These are phyloP conservation scores for Actinemys pallida DNA, from an alignment of 2,113 vertebrate species.

Conservation along the genomic window DNA sequence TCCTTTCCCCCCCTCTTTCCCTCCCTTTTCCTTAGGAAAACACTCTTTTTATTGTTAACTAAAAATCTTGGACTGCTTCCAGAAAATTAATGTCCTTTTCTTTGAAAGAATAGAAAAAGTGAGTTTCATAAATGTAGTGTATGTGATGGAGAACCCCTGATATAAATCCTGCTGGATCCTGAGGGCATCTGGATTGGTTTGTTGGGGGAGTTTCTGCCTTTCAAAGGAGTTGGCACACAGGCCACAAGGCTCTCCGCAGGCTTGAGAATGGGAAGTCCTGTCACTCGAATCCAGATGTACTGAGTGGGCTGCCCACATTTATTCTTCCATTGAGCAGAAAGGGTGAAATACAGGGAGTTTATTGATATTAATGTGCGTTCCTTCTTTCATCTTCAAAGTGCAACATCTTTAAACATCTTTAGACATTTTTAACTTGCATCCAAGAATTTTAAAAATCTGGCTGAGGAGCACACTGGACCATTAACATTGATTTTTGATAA, in stretches of 20 bases:
- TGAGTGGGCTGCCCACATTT: rapidly evolving
- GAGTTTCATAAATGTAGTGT: neutral
- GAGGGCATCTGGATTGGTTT: neutral
- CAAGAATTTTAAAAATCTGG: neutral
- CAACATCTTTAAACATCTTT: neutral
- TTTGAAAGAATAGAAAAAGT: slow-evolving; percentile 31
- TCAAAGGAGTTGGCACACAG: neutral
- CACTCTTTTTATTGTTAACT: slow-evolving; percentile 67
- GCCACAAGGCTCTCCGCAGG: neutral
- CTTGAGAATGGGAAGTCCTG: rapidly evolving
- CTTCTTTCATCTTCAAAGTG: neutral
- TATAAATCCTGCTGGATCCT: neutral
- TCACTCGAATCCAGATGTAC: rapidly evolving
- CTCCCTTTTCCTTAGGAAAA: slow-evolving; percentile 74
- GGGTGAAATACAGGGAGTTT: neutral
- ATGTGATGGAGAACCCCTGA: neutral
- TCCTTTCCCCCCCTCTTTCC: slow-evolving; percentile 53
- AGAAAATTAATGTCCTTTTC: slow-evolving; percentile 50
- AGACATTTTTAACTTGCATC: neutral
- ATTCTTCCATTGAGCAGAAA: neutral
- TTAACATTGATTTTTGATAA: too few species aligned
- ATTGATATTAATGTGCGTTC: neutral
- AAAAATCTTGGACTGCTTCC: slow-evolving; percentile 60
- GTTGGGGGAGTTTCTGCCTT: neutral
- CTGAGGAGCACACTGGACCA: neutral